Evolutionary conservation across 2,113 vertebrate genomes (phyloP), one percentile per base, ranked within the genome.

Genomic region (Nerophis lumbriciformis): DNA sequence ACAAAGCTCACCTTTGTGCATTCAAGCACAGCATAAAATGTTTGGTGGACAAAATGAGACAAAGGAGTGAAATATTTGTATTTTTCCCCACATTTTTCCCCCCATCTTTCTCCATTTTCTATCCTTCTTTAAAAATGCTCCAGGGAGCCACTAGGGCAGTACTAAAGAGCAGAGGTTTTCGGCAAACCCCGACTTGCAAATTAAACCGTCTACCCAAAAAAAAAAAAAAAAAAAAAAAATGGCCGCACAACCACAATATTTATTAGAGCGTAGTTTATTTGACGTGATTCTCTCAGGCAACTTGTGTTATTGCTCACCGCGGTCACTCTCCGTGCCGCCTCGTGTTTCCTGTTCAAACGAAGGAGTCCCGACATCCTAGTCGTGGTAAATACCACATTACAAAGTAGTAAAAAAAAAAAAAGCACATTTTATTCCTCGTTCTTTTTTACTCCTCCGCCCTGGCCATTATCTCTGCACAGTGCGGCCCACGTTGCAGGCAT

Each of bases 231-330:
- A 7, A 71, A 71, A 68, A 63, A 80, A 85, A 79, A 84, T 80
- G 78, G 72, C 80, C 65, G 42, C 72, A 75, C 69, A 83, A 73
- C 76, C 66, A 65, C 53, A 78, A 69, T 68, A 77, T 62, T 83
- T 85, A 87, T 82, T 85, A 77, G 83, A 87, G 84, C 83, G 58
- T 81, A 76, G 75, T 73, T 75, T 71, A 83, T 87, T 69, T 86
- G 83, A 87, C 74, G 59, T 72, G 56, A 87, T 81, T 73, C 76
- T 84, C 75, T 61, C 37, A 64, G 84, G 82, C 83, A 84, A 72
- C 71, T 70, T 72, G 67, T 80, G 66, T 78, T 79, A 74, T 74
- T 78, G 78, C 71, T 77, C 62, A 66, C 63, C 54, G 11, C 16
- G 65, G 81, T 68, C 71, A 66, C 68, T 73, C 63, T 70, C 71